Evolutionary conservation across 1,140 invertebrate genomes (phyloP), one percentile per base, ranked within the genome.

Genomic region (Zaprionus kolodkinae): DNA sequence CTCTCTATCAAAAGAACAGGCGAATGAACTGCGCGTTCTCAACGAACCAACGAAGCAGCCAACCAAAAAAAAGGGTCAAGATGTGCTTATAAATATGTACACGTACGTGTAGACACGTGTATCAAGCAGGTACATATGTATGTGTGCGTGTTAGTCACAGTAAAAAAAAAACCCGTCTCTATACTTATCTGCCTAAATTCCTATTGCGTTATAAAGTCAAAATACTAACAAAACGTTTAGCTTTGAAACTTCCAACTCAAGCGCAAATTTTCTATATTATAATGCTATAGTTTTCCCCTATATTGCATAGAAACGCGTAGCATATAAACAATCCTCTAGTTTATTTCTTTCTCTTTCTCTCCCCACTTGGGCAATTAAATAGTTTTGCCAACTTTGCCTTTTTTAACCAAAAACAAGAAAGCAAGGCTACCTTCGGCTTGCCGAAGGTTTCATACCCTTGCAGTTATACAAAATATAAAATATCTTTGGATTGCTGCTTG

Each of bases 31-130:
- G 62, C 30, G 48, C 21, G 11, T 55, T 15, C 17, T 55, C 27
- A 13, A 33, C 30, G 56, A 48, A 40, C 50, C 54, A 57, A 36
- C 45, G 57, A 69, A 43, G 33, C 30, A 67, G 67, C 56, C n/a
- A 40, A 65, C 27, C 48, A 12, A 70, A 74, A 76, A 81, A 86
- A 81, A 76, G 69, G 82, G 79, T 81, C 71, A 81, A 79, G 62
- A 61, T 52, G 60, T 56, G 57, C 45, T 25, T 61, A 27, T 55
- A 50, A 50, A 17, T 50, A 50, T 50, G 45, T 50, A 50, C 45
- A 50, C 45, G 45, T 50, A 50, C 27, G 27, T 30, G 4, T 3
- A 30, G 27, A 30, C 45, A 50, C 45, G 45, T 50, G 45, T 50
- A 30, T 30, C 6, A 25, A 6, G 45, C 17, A 50, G 4, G 15